Percentiles rank a stretch among this genome's conserved stretches.
Evolutionary conservation across 2,888 invertebrate species (phyloP).

Genomic region (Orchesellides sinensis): DNA sequence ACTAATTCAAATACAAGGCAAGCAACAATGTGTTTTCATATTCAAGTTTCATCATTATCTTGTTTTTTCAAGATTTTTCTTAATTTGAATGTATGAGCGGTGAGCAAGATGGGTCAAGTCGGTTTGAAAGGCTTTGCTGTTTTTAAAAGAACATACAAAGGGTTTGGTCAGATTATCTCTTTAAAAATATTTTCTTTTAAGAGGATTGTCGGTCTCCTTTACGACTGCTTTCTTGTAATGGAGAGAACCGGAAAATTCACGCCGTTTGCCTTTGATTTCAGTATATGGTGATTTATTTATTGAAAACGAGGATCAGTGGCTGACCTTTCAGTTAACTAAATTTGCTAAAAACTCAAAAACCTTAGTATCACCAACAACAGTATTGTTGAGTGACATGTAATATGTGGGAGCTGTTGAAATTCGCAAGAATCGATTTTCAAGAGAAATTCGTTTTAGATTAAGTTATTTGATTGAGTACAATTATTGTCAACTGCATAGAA

Average conservation of each 20-base stretch:
- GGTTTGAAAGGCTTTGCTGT: not conserved
- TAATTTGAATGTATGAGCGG: not conserved
- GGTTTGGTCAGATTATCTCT: not conserved
- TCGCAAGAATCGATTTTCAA: too few relatives aligned
- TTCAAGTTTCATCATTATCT: constrained; percentile 3
- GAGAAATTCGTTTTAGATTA: too few relatives aligned
- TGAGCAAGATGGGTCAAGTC: not conserved
- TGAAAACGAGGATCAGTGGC: not conserved
- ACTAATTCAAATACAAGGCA: not conserved
- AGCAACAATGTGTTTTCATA: constrained; percentile 4
- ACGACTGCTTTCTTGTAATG: not conserved
- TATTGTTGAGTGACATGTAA: not conserved
- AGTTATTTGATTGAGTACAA: not conserved
- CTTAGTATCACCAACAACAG: too few relatives aligned
- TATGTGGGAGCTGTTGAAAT: too few relatives aligned
- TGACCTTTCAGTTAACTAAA: not conserved
- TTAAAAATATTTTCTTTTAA: not conserved
- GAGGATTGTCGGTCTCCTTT: not conserved
- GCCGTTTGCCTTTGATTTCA: not conserved
- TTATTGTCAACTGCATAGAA: not conserved
- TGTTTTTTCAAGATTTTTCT: not conserved
- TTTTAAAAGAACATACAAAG: not conserved
- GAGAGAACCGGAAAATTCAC: not conserved
- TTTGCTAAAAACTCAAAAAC: constrained; percentile 9
- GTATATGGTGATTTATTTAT: not conserved